Percentiles rank a stretch among this genome's conserved stretches.
phyloP scores from a whole-genome alignment of 2,113 vertebrate genomes.

The Engraulis encrasicolus region DNA sequence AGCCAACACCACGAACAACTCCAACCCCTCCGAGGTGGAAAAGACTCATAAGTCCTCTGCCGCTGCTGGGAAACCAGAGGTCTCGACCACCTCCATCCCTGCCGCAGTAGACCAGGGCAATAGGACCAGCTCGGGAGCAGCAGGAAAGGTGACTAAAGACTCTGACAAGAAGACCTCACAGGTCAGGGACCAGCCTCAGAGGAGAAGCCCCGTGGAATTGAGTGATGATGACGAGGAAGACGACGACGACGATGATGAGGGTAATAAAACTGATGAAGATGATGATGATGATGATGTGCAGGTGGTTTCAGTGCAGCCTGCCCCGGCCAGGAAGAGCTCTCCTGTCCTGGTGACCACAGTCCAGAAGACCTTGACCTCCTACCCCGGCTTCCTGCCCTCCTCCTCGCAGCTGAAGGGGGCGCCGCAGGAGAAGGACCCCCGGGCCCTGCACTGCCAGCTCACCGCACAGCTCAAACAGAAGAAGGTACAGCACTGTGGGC shows the following conservation, averaged over 20 bases:
- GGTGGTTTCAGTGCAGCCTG: slow-evolving; percentile 66
- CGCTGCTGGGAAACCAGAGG: neutral
- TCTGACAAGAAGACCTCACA: neutral
- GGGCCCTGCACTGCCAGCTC: slow-evolving; percentile 70
- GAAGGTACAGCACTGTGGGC: slow-evolving; percentile 76
- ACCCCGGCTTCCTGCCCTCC: slow-evolving; percentile 61
- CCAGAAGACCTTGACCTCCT: slow-evolving; percentile 68
- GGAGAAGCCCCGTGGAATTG: slow-evolving; percentile 7
- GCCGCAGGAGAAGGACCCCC: slow-evolving; percentile 54
- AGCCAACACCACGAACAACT: neutral
- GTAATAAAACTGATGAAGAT: slow-evolving; percentile 29
- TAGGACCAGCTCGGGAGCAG: neutral
- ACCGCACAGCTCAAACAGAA: slow-evolving; percentile 84
- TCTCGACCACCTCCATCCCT: neutral
- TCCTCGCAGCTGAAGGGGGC: slow-evolving; percentile 27
- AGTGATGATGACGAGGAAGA: slow-evolving; percentile 17
- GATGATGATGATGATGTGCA: slow-evolving; percentile 59
- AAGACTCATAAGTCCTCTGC: neutral
- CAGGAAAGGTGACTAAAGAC: neutral
- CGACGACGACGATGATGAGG: slow-evolving; percentile 63
- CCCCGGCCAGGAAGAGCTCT: slow-evolving; percentile 46
- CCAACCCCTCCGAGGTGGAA: neutral
- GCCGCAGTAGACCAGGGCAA: neutral
- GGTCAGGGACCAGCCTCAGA: slow-evolving; percentile 9
- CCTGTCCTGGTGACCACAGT: slow-evolving; percentile 42